Evolutionary conservation across 2,113 vertebrate species (phyloP), one percentile per base, ranked within the genome.

Genomic region (Mystacornis crossleyi): DNA sequence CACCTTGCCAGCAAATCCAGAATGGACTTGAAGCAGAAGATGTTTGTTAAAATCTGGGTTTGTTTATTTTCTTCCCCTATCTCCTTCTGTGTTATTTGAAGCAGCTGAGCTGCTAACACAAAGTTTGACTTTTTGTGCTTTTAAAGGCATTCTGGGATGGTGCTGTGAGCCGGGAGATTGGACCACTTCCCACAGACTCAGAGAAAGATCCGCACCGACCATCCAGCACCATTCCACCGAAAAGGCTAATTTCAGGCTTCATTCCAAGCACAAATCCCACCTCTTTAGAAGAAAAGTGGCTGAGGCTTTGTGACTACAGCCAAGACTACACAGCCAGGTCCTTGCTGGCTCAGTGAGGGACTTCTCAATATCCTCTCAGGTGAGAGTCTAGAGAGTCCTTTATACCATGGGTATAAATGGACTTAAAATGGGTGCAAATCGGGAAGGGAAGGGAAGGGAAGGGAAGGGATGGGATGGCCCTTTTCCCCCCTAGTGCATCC

Each of bases 101-200:
- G 87, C 95, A 96, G 87, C 93, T 88, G 90, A 95, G 96, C 93
- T 90, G 95, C 88, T 86, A 89, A 66, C 58, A 55, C 7, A 0
- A 51, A 67, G 60, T 93, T 94, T 84, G 95, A 94, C 93, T 97
- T 83, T 42, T 79, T 95, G 95, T 95, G 95, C 93, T 92, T 94
- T 97, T 90, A 6, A 89, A 95, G 74, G 88, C 93, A 34, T 92
- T 93, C 81, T 78, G 95, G 95, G 92, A 89, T 50, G 91, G 72
- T 50, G 92, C 90, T 0, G 65, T 23, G 34, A 91, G 74, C 78
- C 0, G 25, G 28, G 93, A 60, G 91, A 8, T 90, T 94, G 96
- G 96, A 93, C 12, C 90, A 34, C 61, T 81, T 81, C 93, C 96
- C 90, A 55, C 55, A 74, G 92, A 0, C 86, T 87, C 84, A 2